Evolutionary conservation across 2,113 vertebrate species (phyloP), one percentile per base, ranked within the genome.

Genomic region (Carassius carassius): DNA sequence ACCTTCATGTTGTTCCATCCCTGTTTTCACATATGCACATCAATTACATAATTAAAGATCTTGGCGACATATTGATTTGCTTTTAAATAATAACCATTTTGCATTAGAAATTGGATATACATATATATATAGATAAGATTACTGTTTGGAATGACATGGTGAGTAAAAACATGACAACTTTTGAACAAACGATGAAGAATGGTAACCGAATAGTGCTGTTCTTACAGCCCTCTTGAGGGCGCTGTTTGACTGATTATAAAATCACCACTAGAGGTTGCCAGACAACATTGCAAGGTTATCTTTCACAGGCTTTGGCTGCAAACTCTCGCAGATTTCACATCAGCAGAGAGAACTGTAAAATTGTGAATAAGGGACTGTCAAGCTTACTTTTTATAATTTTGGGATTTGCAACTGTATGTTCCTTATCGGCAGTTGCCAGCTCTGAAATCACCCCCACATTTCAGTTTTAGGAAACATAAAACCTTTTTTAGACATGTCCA

Each of bases 221-320:
- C 11, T 3, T 3, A 44, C 83, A 82, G 3, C 65, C 92, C 94
- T 93, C 85, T 84, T 91, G 93, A 91, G 88, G 92, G 94, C 3
- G 91, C 89, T 90, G 44, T 91, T 69, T 81, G 81, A 88, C 88
- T 54, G 65, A 25, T 76, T 58, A 37, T 79, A n/a, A 70, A 37
- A 49, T 16, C 56, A 54, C 32, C 14, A n/a, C 23, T 44, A 13
- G 35, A 21, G 41, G 41, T 74, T 74, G 72, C 41, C 9, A 12
- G 35, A 63, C 58, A 65, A 80, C 25, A 41, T 81, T 51, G 25
- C 56, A 44, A 81, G 17, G 23, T 81, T 81, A 65, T 67, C 62
- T 12, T 25, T 67, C 5, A 14, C 17, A 49, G 25, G 11, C 79
- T 69, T 41, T 51, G n/a, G 23, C 12, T 0, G 19, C 19, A 78